Conservation (phyloP, 2,797 vertebrate genomes). For the Brachyalestes nurse region DNA sequence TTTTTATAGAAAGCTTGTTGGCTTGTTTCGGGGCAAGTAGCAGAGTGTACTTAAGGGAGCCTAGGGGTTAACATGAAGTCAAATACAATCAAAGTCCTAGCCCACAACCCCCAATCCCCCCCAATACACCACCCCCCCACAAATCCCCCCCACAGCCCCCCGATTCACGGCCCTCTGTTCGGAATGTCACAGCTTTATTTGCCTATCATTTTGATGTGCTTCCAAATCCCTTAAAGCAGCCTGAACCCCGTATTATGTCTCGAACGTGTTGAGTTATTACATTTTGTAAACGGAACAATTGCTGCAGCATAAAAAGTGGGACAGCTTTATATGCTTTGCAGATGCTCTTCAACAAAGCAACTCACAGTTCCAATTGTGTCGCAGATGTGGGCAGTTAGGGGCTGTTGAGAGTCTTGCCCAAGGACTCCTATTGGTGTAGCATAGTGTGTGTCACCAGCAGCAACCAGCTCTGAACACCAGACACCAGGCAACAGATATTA, state of each 20-base stretch:
- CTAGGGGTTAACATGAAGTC: slow-evolving; percentile 46
- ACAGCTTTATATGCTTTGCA: background rate
- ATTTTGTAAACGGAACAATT: background rate
- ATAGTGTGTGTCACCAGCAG: no score
- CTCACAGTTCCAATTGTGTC: no score
- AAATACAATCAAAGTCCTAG: slow-evolving; percentile 46
- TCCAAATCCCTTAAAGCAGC: background rate
- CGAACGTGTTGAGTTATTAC: background rate
- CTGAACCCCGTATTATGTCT: background rate
- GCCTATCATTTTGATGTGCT: background rate
- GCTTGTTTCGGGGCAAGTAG: slow-evolving; percentile 47
- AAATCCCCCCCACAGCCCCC: no score
- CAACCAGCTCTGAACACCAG: no score
- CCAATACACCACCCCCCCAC: no score
- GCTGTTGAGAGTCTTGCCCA: no score
- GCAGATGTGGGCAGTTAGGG: no score
- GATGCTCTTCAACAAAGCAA: no score
- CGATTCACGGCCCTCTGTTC: background rate
- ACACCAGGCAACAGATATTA: no score
- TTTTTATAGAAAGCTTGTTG: slow-evolving; percentile 59
- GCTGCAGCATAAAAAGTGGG: background rate
- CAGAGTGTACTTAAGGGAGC: slow-evolving; percentile 37
- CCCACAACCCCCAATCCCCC: background rate
- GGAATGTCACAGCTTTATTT: slow-evolving; percentile 1
- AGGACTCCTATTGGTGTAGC: no score